phyloP scores from a whole-genome alignment of 1,140 invertebrate genomes.

The Papilio xuthus region DNA sequence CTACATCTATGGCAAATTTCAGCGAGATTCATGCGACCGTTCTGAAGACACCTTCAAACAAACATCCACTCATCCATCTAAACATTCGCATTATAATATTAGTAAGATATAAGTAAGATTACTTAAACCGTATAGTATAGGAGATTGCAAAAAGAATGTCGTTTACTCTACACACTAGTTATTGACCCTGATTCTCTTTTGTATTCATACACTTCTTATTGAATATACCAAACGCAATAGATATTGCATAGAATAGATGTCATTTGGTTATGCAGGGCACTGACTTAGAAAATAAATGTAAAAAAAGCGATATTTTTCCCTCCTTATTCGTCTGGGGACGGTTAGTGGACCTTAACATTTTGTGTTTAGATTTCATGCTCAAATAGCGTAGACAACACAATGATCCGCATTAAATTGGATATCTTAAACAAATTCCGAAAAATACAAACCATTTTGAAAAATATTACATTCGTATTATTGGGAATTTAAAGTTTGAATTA shows the following conservation, averaged over 20 bases:
- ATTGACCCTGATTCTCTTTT: background rate
- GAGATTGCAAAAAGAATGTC: background rate
- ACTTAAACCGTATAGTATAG: too few species aligned
- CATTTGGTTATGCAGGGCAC: background rate
- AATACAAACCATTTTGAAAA: background rate
- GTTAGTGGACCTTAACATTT: background rate
- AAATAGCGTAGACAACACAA: background rate
- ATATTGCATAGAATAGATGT: background rate
- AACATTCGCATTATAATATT: too few species aligned
- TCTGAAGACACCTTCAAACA: too few species aligned
- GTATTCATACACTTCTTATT: background rate
- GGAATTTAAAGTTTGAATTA: background rate
- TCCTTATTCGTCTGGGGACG: constrained; percentile 1
- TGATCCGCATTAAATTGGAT: background rate
- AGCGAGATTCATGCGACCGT: too few species aligned
- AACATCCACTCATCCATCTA: too few species aligned
- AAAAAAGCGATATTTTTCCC: background rate
- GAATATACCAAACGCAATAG: background rate
- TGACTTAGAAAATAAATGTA: background rate
- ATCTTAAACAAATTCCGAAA: background rate
- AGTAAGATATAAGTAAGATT: too few species aligned
- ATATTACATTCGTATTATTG: background rate
- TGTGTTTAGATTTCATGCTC: constrained; percentile 13
- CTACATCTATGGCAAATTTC: too few species aligned
- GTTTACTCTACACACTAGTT: background rate